These are phyloP conservation scores for Drosophila mayri DNA, from an alignment of 1,140 invertebrate genomes.

Conservation along the genomic window DNA sequence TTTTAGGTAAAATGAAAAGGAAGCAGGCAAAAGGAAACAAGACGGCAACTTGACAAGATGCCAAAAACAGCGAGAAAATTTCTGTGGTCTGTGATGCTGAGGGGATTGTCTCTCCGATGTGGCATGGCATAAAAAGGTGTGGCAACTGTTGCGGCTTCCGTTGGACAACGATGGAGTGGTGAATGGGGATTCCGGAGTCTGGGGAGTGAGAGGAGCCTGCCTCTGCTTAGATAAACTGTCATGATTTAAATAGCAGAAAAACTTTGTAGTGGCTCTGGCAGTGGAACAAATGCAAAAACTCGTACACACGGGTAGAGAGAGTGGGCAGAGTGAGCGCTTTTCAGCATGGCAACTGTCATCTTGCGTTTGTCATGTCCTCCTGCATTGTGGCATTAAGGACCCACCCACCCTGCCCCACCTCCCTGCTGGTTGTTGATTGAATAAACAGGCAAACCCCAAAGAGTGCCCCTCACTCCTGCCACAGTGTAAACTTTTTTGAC, in stretches of 20 bases:
- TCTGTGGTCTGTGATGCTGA: slow-evolving; percentile 50
- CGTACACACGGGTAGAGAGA: not conserved
- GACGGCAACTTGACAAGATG: slow-evolving; percentile 76
- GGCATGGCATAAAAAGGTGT: slow-evolving; percentile 54
- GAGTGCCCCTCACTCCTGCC: slow-evolving; percentile 30
- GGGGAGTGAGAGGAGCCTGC: slow-evolving; percentile 16
- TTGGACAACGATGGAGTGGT: slow-evolving; percentile 13
- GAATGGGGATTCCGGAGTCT: not conserved
- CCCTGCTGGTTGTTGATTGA: slow-evolving; percentile 69
- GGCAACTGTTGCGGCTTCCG: slow-evolving; percentile 72
- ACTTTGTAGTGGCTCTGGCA: slow-evolving; percentile 63
- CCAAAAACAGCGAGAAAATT: slow-evolving; percentile 70
- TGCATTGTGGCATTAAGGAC: slow-evolving; percentile 69
- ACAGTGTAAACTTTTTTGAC: slow-evolving; percentile 56
- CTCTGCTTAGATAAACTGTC: slow-evolving; percentile 80
- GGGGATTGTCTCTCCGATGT: slow-evolving; percentile 16
- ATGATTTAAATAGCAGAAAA: slow-evolving; percentile 83
- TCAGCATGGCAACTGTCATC: slow-evolving; percentile 79
- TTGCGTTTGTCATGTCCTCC: slow-evolving; percentile 76
- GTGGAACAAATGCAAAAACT: slow-evolving; percentile 58
- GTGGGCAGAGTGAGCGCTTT: slow-evolving; percentile 54
- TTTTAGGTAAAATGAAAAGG: slow-evolving; percentile 42
- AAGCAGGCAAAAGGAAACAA: slow-evolving; percentile 24
- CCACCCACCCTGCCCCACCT: slow-evolving; percentile 13
- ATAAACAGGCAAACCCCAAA: slow-evolving; percentile 66